A percentile compares a stretch with the other conserved stretches of the same genome.
These are phyloP conservation scores for Todiramphus saurophagus DNA, from an alignment of 2,113 vertebrate genomes.

Conservation along the genomic window DNA sequence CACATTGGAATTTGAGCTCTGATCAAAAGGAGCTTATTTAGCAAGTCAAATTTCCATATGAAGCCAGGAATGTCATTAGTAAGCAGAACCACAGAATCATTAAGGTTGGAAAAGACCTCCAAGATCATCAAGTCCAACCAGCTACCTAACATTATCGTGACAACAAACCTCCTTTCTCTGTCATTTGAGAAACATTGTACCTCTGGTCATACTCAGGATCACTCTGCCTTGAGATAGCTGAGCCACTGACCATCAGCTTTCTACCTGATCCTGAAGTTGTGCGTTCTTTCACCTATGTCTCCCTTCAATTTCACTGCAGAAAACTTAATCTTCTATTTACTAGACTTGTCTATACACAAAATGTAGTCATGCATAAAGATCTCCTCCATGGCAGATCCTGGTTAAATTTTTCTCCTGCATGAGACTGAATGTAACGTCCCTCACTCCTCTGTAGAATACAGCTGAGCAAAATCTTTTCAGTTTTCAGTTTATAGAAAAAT, in stretches of 20 bases:
- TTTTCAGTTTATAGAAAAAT: not conserved
- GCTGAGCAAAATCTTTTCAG: not conserved
- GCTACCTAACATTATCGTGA: too few relatives aligned
- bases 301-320: not conserved
- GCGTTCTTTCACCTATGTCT: not conserved
- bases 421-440: not conserved
- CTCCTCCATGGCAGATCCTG: not conserved
- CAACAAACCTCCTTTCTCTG: not conserved
- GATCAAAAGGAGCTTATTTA: not conserved
- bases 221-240: not conserved
- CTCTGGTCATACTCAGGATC: not conserved
- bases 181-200: not conserved
- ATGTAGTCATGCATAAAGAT: not conserved
- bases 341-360: not conserved
- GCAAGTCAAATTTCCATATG: not conserved
- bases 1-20: not conserved
- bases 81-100: not conserved
- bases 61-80: not conserved
- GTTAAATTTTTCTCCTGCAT: not conserved
- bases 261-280: not conserved
- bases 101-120: too few relatives aligned
- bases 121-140: too few relatives aligned
- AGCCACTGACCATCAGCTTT: too few relatives aligned
- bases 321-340: not conserved
- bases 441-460: not conserved